Evolutionary conservation across 30 jellyfish, hydroid and myxozoan genomes (phyloP), one percentile per base, ranked within the genome.

Genomic region (Calvadosia cruxmelitensis): DNA sequence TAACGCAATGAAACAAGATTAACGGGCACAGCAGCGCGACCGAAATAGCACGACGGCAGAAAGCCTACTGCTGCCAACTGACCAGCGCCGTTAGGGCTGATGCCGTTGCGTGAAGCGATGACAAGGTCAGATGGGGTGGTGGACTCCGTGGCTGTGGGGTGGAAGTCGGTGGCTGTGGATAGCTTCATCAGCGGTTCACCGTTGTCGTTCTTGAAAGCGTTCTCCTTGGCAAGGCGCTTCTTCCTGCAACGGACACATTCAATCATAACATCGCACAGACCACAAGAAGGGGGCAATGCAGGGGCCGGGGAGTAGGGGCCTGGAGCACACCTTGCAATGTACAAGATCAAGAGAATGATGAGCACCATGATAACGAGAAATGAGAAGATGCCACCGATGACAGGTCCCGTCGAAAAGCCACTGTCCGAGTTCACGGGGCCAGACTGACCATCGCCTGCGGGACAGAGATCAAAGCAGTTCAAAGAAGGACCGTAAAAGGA

Each of bases 381-480:
- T 7, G 95, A 64, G 53, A 87, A 80, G 2, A 87, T 82, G 29
- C 94, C 94, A 0, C 94, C 97, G 33, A 79, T 78, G 26, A 87
- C 77, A 15, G 94, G 93, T 3, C 86, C 86, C 34, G 86, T 74
- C 5, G 85, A 62, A 2, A 68, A 48, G 52, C 72, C 93, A 57
- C 71, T 79, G 27, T 81, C 79, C n/a, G n/a, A n/a, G n/a, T n/a
- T n/a, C n/a, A n/a, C n/a, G n/a, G n/a, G n/a, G n/a, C n/a, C n/a
- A n/a, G n/a, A n/a, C n/a, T n/a, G n/a, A n/a, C n/a, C n/a, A n/a
- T n/a, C n/a, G n/a, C n/a, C n/a, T n/a, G n/a, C n/a, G n/a, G n/a
- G n/a, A n/a, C n/a, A n/a, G n/a, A n/a, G n/a, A n/a, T n/a, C n/a
- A n/a, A n/a, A n/a, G n/a, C n/a, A n/a, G n/a, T n/a, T n/a, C n/a